Conservation (phyloP, 2,113 vertebrate species). For the Montifringilla adamsi region DNA sequence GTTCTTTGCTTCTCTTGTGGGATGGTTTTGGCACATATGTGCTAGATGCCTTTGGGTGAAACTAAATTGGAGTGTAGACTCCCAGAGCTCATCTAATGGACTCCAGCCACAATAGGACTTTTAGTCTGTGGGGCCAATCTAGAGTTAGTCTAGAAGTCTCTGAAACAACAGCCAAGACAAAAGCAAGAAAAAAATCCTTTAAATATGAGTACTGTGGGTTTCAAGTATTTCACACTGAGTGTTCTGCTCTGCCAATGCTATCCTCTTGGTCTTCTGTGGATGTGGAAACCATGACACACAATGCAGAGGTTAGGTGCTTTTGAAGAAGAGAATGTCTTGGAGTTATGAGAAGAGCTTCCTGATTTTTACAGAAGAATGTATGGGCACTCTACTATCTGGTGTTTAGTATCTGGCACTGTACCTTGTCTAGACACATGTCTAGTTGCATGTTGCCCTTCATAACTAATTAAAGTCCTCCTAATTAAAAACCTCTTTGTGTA, state of each 20-base stretch:
- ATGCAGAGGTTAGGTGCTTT: background rate
- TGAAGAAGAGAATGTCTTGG: background rate
- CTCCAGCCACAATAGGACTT: background rate
- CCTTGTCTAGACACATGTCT: background rate
- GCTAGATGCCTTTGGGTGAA: background rate
- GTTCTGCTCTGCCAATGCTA: background rate
- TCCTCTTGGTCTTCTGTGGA: background rate
- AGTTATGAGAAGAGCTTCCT: background rate
- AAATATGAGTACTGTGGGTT: background rate
- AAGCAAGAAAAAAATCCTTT: background rate
- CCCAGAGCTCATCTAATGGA: background rate
- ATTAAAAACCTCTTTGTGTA: background rate
- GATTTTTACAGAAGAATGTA: background rate
- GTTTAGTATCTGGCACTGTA: background rate
- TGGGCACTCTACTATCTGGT: background rate
- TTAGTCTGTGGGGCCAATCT: background rate
- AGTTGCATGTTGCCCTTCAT: background rate
- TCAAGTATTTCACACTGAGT: background rate
- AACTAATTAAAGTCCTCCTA: background rate
- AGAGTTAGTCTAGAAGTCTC: background rate
- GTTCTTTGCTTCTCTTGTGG: background rate
- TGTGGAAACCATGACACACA: background rate
- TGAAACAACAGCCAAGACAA: background rate
- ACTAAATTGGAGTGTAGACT: background rate
- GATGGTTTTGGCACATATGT: background rate